Base-by-base conservation (phyloP, 1,140 invertebrate genomes). In the Stratiolaelaps scimitus region DNA sequence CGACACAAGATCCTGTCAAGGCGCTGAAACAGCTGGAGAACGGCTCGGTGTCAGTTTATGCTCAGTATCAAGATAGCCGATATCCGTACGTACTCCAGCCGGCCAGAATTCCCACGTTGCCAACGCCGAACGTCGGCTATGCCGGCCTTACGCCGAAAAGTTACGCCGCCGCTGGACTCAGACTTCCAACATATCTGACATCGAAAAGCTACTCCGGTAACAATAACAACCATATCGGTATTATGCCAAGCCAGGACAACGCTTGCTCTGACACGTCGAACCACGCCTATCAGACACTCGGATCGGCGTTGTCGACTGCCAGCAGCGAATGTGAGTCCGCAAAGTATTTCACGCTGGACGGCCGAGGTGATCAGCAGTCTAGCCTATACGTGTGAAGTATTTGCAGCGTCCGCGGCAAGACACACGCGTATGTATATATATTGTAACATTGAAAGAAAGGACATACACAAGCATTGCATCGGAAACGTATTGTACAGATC, bases 301-400 rank as follows among this genome's bases (percentile, higher is more conserved):
- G 53, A 26, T 60, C 53, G 13, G 26, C 53, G 53, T 17, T 60
- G 23, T 60, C 53, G 53, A 29, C 15, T 15, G 53, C 15, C 26
- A 60, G 26, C 15, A 60, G 53, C 23, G 53, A 60, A 60, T 60
- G 26, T 15, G 53, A 60, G 17, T 60, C 53, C 15, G 53, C 53
- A 2, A 60, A 60, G 53, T 60, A 60, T 10, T 60, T 60, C 53
- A 60, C 53, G 20, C 53, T 60, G 26, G 53, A 60, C 10, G 34
- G 53, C 34, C 34, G 34, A 10, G 34, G 34, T 23, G 53, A 60
- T 26, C 53, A 34, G 53, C 53, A 60, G 23, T 60, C 53, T 26
- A 60, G 53, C 20, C 34, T 60, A 34, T 60, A 60, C 23, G 53
- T 60, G 26, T 60, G 26, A 34, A 29, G 17, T n/a, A n/a, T n/a